Evolutionary conservation across 2,113 vertebrate species (phyloP).

Genomic region (Aldabrachelys gigantea): DNA sequence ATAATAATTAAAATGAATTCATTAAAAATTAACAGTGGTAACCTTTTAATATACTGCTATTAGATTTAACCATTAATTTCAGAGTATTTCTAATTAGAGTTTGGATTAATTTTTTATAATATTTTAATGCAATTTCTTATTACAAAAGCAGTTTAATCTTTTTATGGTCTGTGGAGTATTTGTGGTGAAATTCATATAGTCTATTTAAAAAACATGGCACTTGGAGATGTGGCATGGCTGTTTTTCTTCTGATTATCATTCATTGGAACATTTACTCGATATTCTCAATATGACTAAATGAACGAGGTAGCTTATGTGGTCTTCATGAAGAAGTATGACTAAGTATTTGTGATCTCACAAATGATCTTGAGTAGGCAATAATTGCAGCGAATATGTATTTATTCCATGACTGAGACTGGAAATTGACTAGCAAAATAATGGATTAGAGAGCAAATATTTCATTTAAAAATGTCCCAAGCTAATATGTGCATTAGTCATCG

Average conservation of each 20-base stretch:
- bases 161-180: neutral
- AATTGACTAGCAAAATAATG: neutral
- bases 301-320: neutral
- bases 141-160: neutral
- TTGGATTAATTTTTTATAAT: conserved; percentile 47
- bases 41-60: conserved; percentile 19
- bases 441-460: conserved; percentile 9
- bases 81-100: conserved; percentile 7
- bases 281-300: neutral
- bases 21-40: conserved; percentile 36
- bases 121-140: conserved; percentile 15
- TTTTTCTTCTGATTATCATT: neutral
- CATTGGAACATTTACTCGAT: neutral
- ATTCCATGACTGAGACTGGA: neutral
- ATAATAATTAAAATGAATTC: conserved; percentile 40
- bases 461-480: neutral
- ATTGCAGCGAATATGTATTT: neutral
- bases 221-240: neutral
- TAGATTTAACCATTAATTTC: conserved; percentile 40
- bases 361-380: neutral
- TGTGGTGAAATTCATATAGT: neutral
- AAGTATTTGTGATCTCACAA: neutral
- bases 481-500: neutral
- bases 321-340: neutral
- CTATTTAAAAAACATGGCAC: neutral